Percentiles rank a stretch among this genome's conserved stretches.
phyloP scores from a whole-genome alignment of 2,888 invertebrate species.

The Drosophila kambysellisi region DNA sequence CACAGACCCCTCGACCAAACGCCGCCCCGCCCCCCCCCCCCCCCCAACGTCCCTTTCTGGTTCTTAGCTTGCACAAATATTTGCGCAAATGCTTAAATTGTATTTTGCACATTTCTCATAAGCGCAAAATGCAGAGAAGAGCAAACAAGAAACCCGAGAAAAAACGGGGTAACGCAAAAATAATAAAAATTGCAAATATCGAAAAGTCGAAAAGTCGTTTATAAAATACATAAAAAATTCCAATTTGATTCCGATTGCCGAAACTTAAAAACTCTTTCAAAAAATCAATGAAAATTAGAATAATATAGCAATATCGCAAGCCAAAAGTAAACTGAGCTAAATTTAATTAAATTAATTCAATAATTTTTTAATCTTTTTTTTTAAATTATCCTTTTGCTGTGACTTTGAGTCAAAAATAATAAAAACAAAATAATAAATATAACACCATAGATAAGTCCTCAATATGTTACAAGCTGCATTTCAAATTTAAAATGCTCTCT shows the following conservation, averaged over 20 bases:
- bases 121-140: constrained; percentile 20
- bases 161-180: constrained; percentile 15
- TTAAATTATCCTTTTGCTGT: background rate
- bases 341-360: background rate
- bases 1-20: background rate
- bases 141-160: background rate
- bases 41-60: background rate
- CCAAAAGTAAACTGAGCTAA: background rate
- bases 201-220: constrained; percentile 6
- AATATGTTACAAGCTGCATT: background rate
- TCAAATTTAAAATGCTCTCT: background rate
- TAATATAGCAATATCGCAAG: background rate
- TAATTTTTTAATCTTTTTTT: background rate
- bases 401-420: too few relatives aligned
- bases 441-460: background rate
- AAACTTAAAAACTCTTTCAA: background rate
- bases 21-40: background rate
- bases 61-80: constrained; percentile 51
- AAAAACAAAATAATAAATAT: background rate
- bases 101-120: constrained; percentile 36
- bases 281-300: background rate
- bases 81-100: constrained; percentile 67
- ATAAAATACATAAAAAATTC: constrained; percentile 1
- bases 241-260: background rate
- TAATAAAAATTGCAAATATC: constrained; percentile 60